Base-by-base conservation (phyloP, 1,140 invertebrate genomes). In the Chlorops oryzae region DNA sequence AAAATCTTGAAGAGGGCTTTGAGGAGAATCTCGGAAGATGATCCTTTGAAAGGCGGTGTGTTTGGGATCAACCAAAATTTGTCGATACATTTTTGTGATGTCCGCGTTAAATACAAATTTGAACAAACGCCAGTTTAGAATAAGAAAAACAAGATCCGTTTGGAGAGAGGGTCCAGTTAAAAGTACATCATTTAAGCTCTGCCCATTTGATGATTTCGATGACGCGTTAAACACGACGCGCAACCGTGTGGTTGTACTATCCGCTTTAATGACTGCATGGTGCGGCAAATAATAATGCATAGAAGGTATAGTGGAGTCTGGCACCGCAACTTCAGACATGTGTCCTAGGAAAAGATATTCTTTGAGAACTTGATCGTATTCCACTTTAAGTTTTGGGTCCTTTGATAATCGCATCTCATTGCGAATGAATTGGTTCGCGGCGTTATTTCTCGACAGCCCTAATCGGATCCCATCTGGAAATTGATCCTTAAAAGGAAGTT, bases 71-170 rank as follows among this genome's bases (percentile, higher is more conserved):
- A 41, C 39, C 39, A 20, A n/a, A 10, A 41, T 41, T 41, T 41
- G 39, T 6, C 39, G 15, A 41, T 41, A 41, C 39, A 41, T 41
- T 17, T 41, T 18, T 41, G 12, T 17, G n/a, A 41, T 41, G 39
- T 41, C 39, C 12, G 39, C 39, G 27, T 7, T n/a, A n/a, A n/a
- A n/a, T n/a, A n/a, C n/a, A n/a, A n/a, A n/a, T n/a, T n/a, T n/a
- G n/a, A n/a, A n/a, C n/a, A n/a, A n/a, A n/a, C n/a, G n/a, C n/a
- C n/a, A n/a, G n/a, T n/a, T n/a, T n/a, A n/a, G n/a, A n/a, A n/a
- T n/a, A n/a, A n/a, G n/a, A n/a, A n/a, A n/a, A n/a, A n/a, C n/a
- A n/a, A n/a, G n/a, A n/a, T n/a, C n/a, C n/a, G n/a, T n/a, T n/a
- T n/a, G n/a, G n/a, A n/a, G n/a, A n/a, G n/a, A n/a, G n/a, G n/a